These are phyloP conservation scores for Villa cingulata DNA, from an alignment of 2,888 invertebrate species.

Conservation along the genomic window DNA sequence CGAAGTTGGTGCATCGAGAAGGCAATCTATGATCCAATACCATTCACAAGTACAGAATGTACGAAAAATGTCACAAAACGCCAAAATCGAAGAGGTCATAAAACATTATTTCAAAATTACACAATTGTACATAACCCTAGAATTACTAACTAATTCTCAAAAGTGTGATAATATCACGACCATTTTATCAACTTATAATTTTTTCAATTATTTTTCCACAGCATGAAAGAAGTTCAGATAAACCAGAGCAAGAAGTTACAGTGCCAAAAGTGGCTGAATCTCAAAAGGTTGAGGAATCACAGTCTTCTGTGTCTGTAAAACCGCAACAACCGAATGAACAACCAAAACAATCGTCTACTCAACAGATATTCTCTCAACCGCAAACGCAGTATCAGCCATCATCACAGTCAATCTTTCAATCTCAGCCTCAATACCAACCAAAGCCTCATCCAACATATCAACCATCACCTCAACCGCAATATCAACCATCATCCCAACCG, in stretches of 20 bases:
- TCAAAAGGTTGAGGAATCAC: too few species aligned
- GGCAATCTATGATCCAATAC: background rate
- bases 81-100: background rate
- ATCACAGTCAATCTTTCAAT: background rate
- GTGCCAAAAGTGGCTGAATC: too few species aligned
- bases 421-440: background rate
- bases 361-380: background rate
- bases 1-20: background rate
- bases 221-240: too few species aligned
- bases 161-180: too few species aligned
- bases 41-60: background rate
- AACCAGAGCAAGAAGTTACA: too few species aligned
- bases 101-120: too few species aligned
- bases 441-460: background rate
- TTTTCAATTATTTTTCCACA: too few species aligned
- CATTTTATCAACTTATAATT: too few species aligned
- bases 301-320: too few species aligned
- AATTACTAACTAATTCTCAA: too few species aligned
- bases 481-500: conserved; percentile 8
- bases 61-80: background rate
- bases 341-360: background rate
- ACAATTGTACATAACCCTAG: too few species aligned
- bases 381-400: background rate
- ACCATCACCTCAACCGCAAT: background rate
- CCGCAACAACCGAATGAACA: background rate